phyloP scores from a whole-genome alignment of 2,888 invertebrate species.

The Psylliodes chrysocephalus region DNA sequence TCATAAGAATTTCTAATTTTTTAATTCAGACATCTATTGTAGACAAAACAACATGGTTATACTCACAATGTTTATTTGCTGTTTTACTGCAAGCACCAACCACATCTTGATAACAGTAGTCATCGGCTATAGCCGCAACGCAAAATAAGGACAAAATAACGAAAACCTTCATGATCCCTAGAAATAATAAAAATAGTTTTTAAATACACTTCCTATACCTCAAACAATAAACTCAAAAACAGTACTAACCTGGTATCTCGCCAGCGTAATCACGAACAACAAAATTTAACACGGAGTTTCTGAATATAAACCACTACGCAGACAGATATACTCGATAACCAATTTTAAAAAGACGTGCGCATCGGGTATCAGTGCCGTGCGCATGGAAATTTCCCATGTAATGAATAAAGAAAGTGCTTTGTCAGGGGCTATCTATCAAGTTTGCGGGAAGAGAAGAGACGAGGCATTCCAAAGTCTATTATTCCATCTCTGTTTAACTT shows the following conservation, averaged over 20 bases:
- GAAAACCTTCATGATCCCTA: slow-evolving; percentile 71
- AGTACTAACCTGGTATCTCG: slow-evolving; percentile 63
- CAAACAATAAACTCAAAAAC: background rate
- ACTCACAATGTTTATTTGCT: slow-evolving; percentile 49
- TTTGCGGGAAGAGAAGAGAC: background rate
- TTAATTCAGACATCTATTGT: no score
- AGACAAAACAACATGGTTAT: background rate
- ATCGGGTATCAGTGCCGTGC: slow-evolving; percentile 41
- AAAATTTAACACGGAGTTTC: slow-evolving; percentile 23
- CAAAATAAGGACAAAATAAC: slow-evolving; percentile 65
- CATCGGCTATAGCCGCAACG: slow-evolving; percentile 60
- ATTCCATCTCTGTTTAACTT: background rate
- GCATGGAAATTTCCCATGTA: slow-evolving; percentile 27
- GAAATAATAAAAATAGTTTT: slow-evolving; percentile 40
- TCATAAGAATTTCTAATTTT: no score
- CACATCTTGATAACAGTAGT: slow-evolving; percentile 71
- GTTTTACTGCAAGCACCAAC: slow-evolving; percentile 65
- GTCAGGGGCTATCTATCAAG: slow-evolving; percentile 36
- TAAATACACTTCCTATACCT: slow-evolving; percentile 11
- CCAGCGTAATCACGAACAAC: slow-evolving; percentile 64
- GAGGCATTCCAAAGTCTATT: slow-evolving; percentile 1
- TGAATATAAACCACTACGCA: slow-evolving; percentile 22
- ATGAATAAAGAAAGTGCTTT: slow-evolving; percentile 47
- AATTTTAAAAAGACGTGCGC: slow-evolving; percentile 42
- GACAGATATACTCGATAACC: slow-evolving; percentile 29